These are phyloP conservation scores for Mechanitis messenoides DNA, from an alignment of 2,888 invertebrate genomes.

Conservation along the genomic window DNA sequence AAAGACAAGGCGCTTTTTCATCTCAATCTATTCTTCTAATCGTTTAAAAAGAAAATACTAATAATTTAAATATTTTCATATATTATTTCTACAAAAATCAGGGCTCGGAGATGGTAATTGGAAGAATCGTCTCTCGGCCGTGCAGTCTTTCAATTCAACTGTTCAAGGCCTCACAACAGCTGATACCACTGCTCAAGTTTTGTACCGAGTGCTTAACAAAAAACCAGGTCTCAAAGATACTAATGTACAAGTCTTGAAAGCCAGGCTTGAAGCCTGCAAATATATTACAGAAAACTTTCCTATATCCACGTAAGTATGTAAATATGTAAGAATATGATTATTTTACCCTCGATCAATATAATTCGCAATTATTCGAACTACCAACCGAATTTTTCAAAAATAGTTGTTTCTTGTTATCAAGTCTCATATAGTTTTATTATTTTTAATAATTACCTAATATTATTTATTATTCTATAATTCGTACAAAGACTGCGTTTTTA, in stretches of 20 bases:
- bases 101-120: conserved; percentile 88
- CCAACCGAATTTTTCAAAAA: no score
- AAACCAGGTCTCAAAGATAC: conserved; percentile 94
- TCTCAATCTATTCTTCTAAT: no score
- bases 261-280: conserved; percentile 86
- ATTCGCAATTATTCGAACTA: no score
- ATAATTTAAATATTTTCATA: no score
- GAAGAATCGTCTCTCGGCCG: conserved; percentile 87
- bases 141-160: conserved; percentile 81
- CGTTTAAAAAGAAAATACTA: no score
- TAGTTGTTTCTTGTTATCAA: no score
- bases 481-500: no score
- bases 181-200: conserved; percentile 83
- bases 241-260: conserved; percentile 93
- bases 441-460: background rate
- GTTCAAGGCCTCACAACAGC: conserved; percentile 78
- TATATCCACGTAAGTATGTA: conserved; percentile 77
- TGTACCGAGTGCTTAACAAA: conserved; percentile 83
- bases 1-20: no score
- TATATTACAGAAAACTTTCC: conserved; percentile 85
- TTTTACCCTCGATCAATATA: no score
- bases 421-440: no score
- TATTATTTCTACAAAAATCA: conserved; percentile 11
- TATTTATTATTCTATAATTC: background rate
- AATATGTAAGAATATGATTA: no score